A percentile compares a stretch with the other conserved stretches of the same genome.
These are phyloP conservation scores for Eudemis profundana DNA, from an alignment of 2,888 invertebrate species.

Conservation along the genomic window DNA sequence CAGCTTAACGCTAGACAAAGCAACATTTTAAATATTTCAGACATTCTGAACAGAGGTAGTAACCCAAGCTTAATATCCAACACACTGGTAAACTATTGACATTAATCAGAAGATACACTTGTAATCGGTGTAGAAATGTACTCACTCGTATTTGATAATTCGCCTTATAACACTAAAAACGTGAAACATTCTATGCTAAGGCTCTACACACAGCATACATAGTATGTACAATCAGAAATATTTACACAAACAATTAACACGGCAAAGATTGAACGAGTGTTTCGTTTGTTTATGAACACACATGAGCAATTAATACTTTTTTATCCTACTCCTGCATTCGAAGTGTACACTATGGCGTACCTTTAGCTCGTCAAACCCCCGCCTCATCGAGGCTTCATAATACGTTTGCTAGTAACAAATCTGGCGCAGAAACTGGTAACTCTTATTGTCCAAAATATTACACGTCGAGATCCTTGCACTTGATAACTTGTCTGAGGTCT, in stretches of 20 bases:
- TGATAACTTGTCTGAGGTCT: slow-evolving; percentile 45
- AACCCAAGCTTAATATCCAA: slow-evolving; percentile 32
- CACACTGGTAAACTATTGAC: background rate
- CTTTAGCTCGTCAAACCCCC: too few species aligned
- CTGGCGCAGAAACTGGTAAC: slow-evolving; percentile 70
- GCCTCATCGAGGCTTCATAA: slow-evolving; percentile 48
- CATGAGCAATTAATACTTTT: slow-evolving; percentile 49
- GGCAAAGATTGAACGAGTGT: slow-evolving; percentile 64
- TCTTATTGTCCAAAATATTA: slow-evolving; percentile 70
- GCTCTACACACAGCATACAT: slow-evolving; percentile 80
- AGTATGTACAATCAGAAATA: slow-evolving; percentile 81
- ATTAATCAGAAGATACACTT: background rate
- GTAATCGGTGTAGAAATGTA: slow-evolving; percentile 49
- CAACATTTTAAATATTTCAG: slow-evolving; percentile 35
- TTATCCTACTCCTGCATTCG: slow-evolving; percentile 3
- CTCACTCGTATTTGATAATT: slow-evolving; percentile 65
- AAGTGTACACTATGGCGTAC: background rate
- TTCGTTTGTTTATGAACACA: slow-evolving; percentile 59
- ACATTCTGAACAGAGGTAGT: slow-evolving; percentile 30
- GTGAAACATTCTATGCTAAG: slow-evolving; percentile 80
- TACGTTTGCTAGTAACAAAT: slow-evolving; percentile 57
- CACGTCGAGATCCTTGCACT: slow-evolving; percentile 52
- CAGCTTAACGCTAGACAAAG: slow-evolving; percentile 19
- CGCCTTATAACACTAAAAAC: slow-evolving; percentile 71
- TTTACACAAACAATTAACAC: slow-evolving; percentile 74